Evolutionary conservation across 2,797 vertebrate species (phyloP), one percentile per base, ranked within the genome.

Genomic region (Synanceia verrucosa): DNA sequence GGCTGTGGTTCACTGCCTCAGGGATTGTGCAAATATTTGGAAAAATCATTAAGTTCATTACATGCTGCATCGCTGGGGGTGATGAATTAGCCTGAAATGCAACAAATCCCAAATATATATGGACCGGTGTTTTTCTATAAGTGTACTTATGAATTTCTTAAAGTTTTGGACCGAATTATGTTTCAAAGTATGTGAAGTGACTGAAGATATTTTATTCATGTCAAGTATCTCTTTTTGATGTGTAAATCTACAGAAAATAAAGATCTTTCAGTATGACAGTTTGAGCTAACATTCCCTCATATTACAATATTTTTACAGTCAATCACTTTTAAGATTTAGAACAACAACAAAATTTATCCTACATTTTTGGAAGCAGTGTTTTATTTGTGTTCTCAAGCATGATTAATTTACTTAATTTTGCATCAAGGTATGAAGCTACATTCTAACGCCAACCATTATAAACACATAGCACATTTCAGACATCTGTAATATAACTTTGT

Each of bases 21-120:
- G 63, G 70, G 48, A 46, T 75, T 34, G 24, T 69, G 31, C 39
- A 52, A 51, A 62, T 51, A 37, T 68, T 28, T 70, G 46, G n/a
- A 46, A 66, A 51, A 60, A 34, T 36, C 47, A 43, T 57, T 21
- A 23, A 50, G 26, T 31, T 67, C 41, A 51, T 68, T 78, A 41
- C 31, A 60, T 36, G 29, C n/a, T 34, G 16, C 59, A 55, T 50
- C 16, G 10, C 21, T 24, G 12, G 10, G 13, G 23, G 28, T 16
- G 8, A 28, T 47, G 24, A 33, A 41, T 29, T 0, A 4, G 7
- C 13, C 34, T 55, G 21, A 16, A 34, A 8, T 43, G 41, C 6
- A 65, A 31, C 13, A 6, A 21, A 11, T 50, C 36, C 9, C 21
- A 39, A 50, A 34, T 33, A 19, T 43, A 34, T 19, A 9, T 11